phyloP scores from a whole-genome alignment of 2,888 invertebrate genomes.

The Salticus scenicus region DNA sequence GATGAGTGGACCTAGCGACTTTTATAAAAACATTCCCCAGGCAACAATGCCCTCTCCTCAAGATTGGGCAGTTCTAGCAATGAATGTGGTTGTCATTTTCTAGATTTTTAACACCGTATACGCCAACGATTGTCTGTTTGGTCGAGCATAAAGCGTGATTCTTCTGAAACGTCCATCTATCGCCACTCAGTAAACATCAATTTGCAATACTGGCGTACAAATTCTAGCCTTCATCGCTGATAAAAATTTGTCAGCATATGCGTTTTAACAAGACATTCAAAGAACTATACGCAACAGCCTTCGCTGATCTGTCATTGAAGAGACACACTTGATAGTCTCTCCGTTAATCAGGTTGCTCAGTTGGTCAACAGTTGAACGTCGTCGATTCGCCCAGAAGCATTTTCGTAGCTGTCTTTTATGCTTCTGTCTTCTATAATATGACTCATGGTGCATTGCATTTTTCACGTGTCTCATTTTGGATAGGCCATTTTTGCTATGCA shows the following conservation, averaged over 20 bases:
- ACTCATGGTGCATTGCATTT: not conserved
- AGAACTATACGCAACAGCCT: not conserved
- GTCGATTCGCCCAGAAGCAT: not conserved
- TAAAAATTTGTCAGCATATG: not conserved
- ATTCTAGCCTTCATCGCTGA: not conserved
- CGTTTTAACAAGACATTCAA: not conserved
- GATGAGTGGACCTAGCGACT: not conserved
- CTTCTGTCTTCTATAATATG: not conserved
- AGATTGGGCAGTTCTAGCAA: not conserved
- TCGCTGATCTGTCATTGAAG: not conserved
- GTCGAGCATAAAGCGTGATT: not conserved
- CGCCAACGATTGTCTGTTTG: not conserved
- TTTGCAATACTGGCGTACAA: not conserved
- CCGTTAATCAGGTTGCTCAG: not conserved
- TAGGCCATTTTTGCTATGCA: not conserved
- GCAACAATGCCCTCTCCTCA: not conserved
- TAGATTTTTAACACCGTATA: not conserved
- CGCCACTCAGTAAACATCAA: no score
- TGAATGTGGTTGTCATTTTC: not conserved
- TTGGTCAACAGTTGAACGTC: not conserved
- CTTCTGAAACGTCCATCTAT: not conserved
- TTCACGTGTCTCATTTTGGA: not conserved
- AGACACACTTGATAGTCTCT: not conserved
- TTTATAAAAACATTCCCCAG: not conserved
- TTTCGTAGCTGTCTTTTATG: not conserved